These are phyloP conservation scores for Meloidogyne chitwoodi DNA, from an alignment of 1,140 invertebrate genomes.

Conservation along the genomic window DNA sequence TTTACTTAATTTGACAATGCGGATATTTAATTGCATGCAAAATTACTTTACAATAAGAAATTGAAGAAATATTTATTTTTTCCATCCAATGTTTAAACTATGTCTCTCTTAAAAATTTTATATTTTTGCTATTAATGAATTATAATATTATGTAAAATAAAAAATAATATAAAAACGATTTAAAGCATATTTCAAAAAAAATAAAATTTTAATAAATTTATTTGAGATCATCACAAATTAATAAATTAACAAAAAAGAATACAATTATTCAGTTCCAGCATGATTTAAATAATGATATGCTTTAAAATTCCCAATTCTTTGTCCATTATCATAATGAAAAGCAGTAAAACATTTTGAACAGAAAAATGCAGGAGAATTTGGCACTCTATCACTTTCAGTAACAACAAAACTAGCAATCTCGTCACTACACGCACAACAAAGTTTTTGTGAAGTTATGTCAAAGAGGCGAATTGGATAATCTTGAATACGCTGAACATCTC, in stretches of 20 bases:
- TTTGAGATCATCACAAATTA: not conserved
- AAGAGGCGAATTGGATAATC: constrained; percentile 47
- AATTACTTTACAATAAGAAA: constrained; percentile 35
- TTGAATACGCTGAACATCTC: constrained; percentile 37
- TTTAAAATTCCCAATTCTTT: constrained; percentile 44
- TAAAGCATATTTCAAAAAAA: not conserved
- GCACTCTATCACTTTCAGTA: constrained; percentile 53
- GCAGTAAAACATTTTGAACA: constrained; percentile 43
- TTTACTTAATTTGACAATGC: constrained; percentile 26
- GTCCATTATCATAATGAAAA: constrained; percentile 45
- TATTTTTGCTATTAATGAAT: too few relatives aligned
- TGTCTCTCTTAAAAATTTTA: not conserved
- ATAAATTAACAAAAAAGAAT: not conserved
- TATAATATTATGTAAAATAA: too few relatives aligned
- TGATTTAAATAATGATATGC: constrained; percentile 51
- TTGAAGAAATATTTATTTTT: constrained; percentile 2
- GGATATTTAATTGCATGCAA: constrained; percentile 42
- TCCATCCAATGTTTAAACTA: not conserved
- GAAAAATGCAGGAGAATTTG: constrained; percentile 43
- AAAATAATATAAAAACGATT: not conserved
- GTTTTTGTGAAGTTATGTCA: constrained; percentile 27
- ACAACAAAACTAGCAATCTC: constrained; percentile 48
- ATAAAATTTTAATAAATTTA: not conserved
- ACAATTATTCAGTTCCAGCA: constrained; percentile 38
- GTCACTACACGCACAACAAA: constrained; percentile 40